Conservation (phyloP, 2,113 vertebrate species). For the Nesogale talazaci region DNA sequence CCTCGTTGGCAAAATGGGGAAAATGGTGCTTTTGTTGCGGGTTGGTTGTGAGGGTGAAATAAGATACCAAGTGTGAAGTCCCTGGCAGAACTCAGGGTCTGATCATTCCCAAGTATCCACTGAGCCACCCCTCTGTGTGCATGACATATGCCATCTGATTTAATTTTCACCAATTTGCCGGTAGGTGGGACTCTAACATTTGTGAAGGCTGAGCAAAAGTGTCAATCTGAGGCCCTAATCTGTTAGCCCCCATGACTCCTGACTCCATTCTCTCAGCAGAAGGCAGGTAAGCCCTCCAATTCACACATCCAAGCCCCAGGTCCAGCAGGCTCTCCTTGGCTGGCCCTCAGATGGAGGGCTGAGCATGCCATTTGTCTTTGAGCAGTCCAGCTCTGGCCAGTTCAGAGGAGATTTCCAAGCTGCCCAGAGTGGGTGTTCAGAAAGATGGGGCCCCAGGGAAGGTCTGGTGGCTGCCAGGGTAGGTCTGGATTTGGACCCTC, state of each 20-base stretch:
- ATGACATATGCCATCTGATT: background rate
- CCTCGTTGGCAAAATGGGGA: background rate
- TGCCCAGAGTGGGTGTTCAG: background rate
- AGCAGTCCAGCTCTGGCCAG: background rate
- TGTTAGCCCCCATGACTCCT: background rate
- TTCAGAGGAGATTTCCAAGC: background rate
- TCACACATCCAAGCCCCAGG: background rate
- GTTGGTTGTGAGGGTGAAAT: background rate
- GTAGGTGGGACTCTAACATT: background rate
- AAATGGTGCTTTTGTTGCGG: background rate
- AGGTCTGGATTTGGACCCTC: background rate
- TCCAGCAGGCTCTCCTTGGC: background rate
- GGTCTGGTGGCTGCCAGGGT: background rate
- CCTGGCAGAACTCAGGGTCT: background rate
- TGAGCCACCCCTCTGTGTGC: background rate
- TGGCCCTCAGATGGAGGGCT: background rate
- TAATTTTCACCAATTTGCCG: background rate
- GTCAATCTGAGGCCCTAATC: too few species aligned
- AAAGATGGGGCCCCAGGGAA: background rate
- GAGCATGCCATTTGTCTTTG: background rate
- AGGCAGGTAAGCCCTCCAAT: background rate
- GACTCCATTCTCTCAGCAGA: background rate
- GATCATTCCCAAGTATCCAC: background rate
- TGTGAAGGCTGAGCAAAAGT: background rate
- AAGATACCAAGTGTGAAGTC: background rate